A percentile compares a stretch with the other conserved stretches of the same genome.
These are phyloP conservation scores for Nasonia giraulti DNA, from an alignment of 1,140 invertebrate species.

Conservation along the genomic window DNA sequence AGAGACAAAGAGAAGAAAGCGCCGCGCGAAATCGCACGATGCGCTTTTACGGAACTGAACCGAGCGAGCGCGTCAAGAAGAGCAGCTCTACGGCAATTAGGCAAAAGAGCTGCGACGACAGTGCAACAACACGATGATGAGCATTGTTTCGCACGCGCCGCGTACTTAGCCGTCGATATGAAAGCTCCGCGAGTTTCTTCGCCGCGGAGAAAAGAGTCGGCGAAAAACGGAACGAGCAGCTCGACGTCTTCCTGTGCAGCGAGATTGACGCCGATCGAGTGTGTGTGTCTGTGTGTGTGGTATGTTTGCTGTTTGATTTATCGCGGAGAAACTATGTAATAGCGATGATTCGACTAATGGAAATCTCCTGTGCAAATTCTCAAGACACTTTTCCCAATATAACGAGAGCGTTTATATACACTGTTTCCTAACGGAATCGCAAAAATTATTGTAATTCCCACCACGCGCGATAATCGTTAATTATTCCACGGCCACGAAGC, in stretches of 20 bases:
- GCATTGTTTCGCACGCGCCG: background rate
- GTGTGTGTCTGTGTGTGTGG: too few relatives aligned
- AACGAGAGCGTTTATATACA: background rate
- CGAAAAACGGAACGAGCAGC: background rate
- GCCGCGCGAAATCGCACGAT: background rate
- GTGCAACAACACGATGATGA: background rate
- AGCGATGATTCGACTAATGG: background rate
- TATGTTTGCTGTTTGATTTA: background rate
- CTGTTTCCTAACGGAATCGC: too few relatives aligned
- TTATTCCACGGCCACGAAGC: too few relatives aligned
- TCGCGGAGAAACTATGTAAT: background rate
- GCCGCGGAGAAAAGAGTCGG: background rate
- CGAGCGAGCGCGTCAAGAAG: background rate
- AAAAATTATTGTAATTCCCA: too few relatives aligned
- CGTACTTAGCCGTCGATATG: background rate
- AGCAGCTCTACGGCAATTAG: background rate
- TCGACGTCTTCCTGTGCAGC: background rate
- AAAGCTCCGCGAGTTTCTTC: background rate
- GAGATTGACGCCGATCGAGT: background rate
- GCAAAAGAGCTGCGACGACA: background rate
- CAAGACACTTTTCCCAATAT: background rate
- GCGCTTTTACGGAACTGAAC: background rate
- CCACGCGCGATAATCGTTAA: too few relatives aligned
- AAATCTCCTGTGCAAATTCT: background rate
- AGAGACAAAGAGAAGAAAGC: constrained; percentile 23